phyloP scores from a whole-genome alignment of 1,140 invertebrate genomes.

The Drosophila quadrilineata region DNA sequence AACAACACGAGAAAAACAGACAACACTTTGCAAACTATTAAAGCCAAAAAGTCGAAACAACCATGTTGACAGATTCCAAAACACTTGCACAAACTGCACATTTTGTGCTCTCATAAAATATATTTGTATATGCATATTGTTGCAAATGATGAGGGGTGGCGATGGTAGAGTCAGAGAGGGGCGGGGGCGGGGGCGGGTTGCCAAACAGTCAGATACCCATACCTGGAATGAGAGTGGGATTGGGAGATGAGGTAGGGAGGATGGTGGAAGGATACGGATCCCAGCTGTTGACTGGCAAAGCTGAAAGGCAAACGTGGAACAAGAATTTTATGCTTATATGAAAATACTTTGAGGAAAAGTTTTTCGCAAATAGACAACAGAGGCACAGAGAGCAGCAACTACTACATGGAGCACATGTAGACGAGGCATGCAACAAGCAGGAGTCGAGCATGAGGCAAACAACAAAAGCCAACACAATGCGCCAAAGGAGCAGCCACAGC shows the following conservation, averaged over 20 bases:
- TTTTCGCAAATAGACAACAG: constrained; percentile 44
- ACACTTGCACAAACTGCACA: constrained; percentile 61
- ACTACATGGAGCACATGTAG: constrained; percentile 36
- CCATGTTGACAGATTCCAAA: constrained; percentile 46
- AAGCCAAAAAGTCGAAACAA: constrained; percentile 43
- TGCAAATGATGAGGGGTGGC: background rate
- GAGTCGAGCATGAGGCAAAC: constrained; percentile 29
- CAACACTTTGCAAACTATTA: constrained; percentile 47
- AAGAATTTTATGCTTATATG: constrained; percentile 47
- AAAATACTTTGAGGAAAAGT: constrained; percentile 44
- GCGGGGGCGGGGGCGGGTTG: too few relatives aligned
- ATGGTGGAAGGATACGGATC: too few relatives aligned
- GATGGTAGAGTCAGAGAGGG: too few relatives aligned
- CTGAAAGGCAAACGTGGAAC: constrained; percentile 47
- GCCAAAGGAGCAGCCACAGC: constrained; percentile 54
- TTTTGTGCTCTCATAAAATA: constrained; percentile 62
- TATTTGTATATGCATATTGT: constrained; percentile 16
- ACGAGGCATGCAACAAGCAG: background rate
- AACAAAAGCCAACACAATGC: constrained; percentile 52
- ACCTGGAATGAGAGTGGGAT: too few relatives aligned
- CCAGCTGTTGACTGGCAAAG: constrained; percentile 22
- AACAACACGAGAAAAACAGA: constrained; percentile 21
- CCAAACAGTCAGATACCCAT: too few relatives aligned
- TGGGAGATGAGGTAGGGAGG: too few relatives aligned
- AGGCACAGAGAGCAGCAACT: too few relatives aligned